A percentile compares a stretch with the other conserved stretches of the same genome.
These are phyloP conservation scores for Phenganax subtilis DNA, from an alignment of 92 coral and sea anemone species.

Conservation along the genomic window DNA sequence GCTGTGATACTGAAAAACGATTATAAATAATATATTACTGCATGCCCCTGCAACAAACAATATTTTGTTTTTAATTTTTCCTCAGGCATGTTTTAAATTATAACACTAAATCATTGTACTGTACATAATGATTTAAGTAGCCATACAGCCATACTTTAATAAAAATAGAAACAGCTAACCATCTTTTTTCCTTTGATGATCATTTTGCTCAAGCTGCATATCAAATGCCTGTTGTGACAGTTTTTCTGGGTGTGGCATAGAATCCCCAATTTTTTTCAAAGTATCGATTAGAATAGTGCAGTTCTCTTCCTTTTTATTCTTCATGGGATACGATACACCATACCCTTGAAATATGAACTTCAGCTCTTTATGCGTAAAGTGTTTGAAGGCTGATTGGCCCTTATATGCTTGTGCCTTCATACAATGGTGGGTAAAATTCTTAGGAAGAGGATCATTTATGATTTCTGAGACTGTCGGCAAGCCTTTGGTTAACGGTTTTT, in stretches of 20 bases:
- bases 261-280: conserved; percentile 11
- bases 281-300: neutral
- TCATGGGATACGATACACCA: conserved; percentile 20
- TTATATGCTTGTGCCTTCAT: conserved; percentile 28
- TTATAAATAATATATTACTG: neutral
- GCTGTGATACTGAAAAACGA: neutral
- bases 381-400: conserved; percentile 21
- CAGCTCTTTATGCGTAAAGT: conserved; percentile 26
- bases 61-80: neutral
- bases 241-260: conserved; percentile 39
- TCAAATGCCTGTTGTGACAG: conserved; percentile 29
- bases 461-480: conserved; percentile 26
- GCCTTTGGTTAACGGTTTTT: conserved; percentile 9
- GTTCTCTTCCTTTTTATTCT: neutral
- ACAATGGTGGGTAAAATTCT: conserved; percentile 18
- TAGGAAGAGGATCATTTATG: conserved; percentile 31
- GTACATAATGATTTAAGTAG: too few species aligned
- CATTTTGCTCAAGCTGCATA: neutral
- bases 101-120: too few species aligned
- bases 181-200: neutral
- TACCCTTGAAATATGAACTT: conserved; percentile 29
- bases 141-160: neutral
- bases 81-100: too few species aligned
- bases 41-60: neutral
- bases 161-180: neutral